Base-by-base conservation (phyloP, 2,113 vertebrate genomes). In the Rhabdomys dilectus region DNA sequence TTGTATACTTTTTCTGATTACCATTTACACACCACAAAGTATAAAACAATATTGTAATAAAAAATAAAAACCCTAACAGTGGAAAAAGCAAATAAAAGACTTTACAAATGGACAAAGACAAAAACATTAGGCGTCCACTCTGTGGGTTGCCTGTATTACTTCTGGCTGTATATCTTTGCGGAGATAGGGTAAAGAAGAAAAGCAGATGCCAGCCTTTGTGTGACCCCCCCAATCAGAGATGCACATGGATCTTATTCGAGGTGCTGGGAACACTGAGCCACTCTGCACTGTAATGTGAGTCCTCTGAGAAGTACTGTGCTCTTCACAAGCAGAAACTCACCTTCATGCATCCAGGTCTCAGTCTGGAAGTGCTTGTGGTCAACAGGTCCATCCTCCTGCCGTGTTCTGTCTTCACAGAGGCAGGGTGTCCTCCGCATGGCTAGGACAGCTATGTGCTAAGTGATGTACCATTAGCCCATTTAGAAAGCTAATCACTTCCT, bases 241-340 rank as follows among this genome's bases (percentile, higher is more conserved):
- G 21, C 51, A 39, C 34, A 31, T 29, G 56, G 80, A 16, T 93
- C 31, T 66, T 31, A 82, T 29, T 80, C 16, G 39, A 72, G 45
- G 26, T 9, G 78, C 82, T 76, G 3, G 6, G 78, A 72, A 42
- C 0, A 3, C 7, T 16, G 58, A 16, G 56, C 13, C 56, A 60
- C 13, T 39, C 42, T 22, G 7, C 22, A 53, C 51, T 48, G 2
- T 19, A n/a, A 0, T 4, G n/a, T 3, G n/a, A 8, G 0, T 1
- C 11, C 34, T 4, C 39, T 53, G 22, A 60, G 48, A 39, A 68
- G 36, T 15, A 31, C 0, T 0, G 8, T 10, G 9, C 11, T 48
- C 42, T 91, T 39, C n/a, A 34, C 31, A 92, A 87, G 42, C 31
- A 58, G 60, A 51, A 48, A 16, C 58, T 60, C 45, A 36, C 21